These are phyloP conservation scores for Atethmia centrago DNA, from an alignment of 2,888 invertebrate species.

Conservation along the genomic window DNA sequence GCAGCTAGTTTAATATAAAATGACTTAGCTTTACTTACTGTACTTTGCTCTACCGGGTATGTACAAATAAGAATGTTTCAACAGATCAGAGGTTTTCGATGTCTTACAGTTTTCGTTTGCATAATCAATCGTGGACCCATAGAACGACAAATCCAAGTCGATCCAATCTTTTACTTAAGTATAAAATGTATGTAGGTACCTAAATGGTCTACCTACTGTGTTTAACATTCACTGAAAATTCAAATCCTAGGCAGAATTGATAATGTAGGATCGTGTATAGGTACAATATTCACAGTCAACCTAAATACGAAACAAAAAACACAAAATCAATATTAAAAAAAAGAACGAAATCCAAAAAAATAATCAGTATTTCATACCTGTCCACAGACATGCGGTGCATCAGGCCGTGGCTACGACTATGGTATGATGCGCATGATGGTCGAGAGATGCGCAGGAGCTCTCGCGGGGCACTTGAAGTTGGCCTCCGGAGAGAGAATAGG, in stretches of 20 bases:
- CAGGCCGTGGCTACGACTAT: slow-evolving; percentile 92
- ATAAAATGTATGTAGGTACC: not conserved
- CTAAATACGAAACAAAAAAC: not conserved
- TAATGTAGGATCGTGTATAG: not conserved
- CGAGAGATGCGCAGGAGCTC: slow-evolving; percentile 90
- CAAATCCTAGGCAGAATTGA: not conserved
- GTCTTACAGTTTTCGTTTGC: not conserved
- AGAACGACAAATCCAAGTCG: not conserved
- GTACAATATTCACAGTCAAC: not conserved
- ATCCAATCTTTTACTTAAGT: too few relatives aligned
- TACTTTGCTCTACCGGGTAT: slow-evolving; percentile 28
- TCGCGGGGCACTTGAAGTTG: slow-evolving; percentile 90
- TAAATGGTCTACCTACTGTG: not conserved
- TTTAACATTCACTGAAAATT: not conserved
- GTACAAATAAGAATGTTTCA: slow-evolving; percentile 3
- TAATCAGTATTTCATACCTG: not conserved
- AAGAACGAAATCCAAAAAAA: not conserved
- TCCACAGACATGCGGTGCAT: slow-evolving; percentile 92
- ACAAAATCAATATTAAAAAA: not conserved
- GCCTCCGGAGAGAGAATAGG: slow-evolving; percentile 92
- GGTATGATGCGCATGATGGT: slow-evolving; percentile 91
- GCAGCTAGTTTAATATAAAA: too few relatives aligned
- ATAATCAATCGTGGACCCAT: not conserved
- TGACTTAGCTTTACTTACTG: slow-evolving; percentile 6
- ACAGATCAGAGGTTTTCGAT: slow-evolving; percentile 1